Percentiles rank a stretch among this genome's conserved stretches.
These are phyloP conservation scores for Castor canadensis DNA, from an alignment of 2,113 vertebrate species.

Conservation along the genomic window DNA sequence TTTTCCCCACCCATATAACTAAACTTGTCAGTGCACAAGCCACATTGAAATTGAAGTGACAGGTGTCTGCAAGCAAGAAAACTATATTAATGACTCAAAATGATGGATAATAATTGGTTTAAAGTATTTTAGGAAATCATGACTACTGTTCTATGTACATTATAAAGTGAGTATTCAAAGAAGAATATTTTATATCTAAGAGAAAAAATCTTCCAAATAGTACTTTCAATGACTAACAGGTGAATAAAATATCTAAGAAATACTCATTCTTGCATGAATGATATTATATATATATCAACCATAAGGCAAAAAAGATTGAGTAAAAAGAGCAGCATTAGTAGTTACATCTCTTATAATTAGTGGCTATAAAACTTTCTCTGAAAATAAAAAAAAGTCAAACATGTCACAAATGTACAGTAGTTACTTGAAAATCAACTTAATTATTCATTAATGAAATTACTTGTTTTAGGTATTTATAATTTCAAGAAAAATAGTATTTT, in stretches of 20 bases:
- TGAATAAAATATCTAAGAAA: neutral
- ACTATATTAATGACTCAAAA: neutral
- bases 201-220: neutral
- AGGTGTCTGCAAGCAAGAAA: neutral
- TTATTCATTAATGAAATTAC: neutral
- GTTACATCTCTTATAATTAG: neutral
- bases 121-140: neutral
- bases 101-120: neutral
- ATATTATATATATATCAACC: neutral
- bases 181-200: neutral
- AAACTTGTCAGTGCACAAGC: neutral
- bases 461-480: neutral
- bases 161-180: neutral
- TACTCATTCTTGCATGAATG: neutral
- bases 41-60: neutral
- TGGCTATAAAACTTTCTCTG: neutral
- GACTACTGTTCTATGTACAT: neutral
- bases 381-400: slow-evolving; percentile 4
- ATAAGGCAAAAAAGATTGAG: neutral
- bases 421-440: slow-evolving; percentile 23
- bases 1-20: neutral
- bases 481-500: slow-evolving; percentile 24
- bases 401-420: neutral
- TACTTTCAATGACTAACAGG: neutral
- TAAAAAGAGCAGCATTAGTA: neutral